Base-by-base conservation (phyloP, 2,888 invertebrate genomes). In the Pristionchus fissidentatus region DNA sequence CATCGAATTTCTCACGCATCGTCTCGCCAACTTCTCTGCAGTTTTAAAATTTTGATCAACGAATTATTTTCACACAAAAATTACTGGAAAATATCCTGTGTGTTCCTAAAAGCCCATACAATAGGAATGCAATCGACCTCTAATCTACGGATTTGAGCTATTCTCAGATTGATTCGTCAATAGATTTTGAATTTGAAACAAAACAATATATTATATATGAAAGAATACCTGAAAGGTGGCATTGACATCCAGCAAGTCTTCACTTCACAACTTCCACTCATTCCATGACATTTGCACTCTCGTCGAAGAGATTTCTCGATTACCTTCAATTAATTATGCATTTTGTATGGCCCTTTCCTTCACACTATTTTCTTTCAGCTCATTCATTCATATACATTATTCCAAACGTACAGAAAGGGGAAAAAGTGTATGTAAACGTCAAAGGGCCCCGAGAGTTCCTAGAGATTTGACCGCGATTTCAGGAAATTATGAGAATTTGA, bases 171-270 rank as follows among this genome's bases (percentile, higher is more conserved):
- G 15, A 15, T 7, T n/a, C n/a, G n/a, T n/a, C n/a, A n/a, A n/a
- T n/a, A n/a, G n/a, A n/a, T 73, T 73, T 38, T 73, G 8, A 19
- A 15, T 73, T 73, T n/a, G n/a, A 26, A 60, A 60, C 19, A 10
- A 60, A 60, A 60, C 7, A n/a, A n/a, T 60, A 26, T 15, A 60
- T 60, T 8, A 35, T 22, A 70, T 3, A 41, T 26, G 13, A 8
- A 35, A 73, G 7, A 19, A 43, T 49, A 87, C 87, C 88, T 86
- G 85, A 91, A 91, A 0, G 87, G 77, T 32, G 97, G 97, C 90
- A 97, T 94, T 38, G 96, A 96, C 92, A 95, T 95, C 91, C 91
- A 91, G 80, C 91, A 91, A 0, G 91, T 91, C 49, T 86, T 87
- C 86, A 91, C 86, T 77, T 91, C 91, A 70, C 91, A 91, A 5